Base-by-base conservation (phyloP, 2,113 vertebrate species). In the Pleuronectes platessa region DNA sequence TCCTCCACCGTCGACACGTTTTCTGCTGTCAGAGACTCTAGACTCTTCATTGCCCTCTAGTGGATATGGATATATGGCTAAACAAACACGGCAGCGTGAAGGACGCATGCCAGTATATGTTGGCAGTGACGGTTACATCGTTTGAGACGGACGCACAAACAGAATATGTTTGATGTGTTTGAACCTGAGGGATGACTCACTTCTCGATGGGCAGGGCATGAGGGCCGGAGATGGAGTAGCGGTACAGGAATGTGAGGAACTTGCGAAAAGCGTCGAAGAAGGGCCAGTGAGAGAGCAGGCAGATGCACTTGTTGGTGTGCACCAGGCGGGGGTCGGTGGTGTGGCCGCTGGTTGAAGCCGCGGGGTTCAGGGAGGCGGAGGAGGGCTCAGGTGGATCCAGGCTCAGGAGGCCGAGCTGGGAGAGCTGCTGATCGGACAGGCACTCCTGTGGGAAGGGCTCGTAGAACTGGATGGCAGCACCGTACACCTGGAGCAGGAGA, bases 261-360 rank as follows among this genome's bases (percentile, higher is more conserved):
- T 98, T 99, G 89, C 95, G 96, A 93, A 99, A 99, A 78, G 96
- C 97, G 49, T 99, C 97, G 51, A 99, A 99, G 92, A 99, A 99
- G 65, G 98, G 98, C 98, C 98, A 99, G 84, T 97, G 98, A 77
- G 98, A 99, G 58, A 99, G 97, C 75, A 99, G 94, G 74, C 98
- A 99, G 93, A 99, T 98, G 86, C 98, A 98, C 82, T 99, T 99
- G 88, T 95, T 98, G 84, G 97, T 97, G 92, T 98, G 94, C 84
- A 98, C 89, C 2, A 94, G 79, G 66, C 76, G 67, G 1, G 61
- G n/a, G 24, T 1, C 3, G 1, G 23, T 0, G 45, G 23, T 20
- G 54, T 7, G 45, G 53, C 21, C 12, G 58, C 27, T 42, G 62
- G 64, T 7, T 2, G 71, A 5, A 15, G 40, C 63, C 5, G 17